Evolutionary conservation across 2,113 vertebrate species (phyloP).

Genomic region (Strix uralensis): DNA sequence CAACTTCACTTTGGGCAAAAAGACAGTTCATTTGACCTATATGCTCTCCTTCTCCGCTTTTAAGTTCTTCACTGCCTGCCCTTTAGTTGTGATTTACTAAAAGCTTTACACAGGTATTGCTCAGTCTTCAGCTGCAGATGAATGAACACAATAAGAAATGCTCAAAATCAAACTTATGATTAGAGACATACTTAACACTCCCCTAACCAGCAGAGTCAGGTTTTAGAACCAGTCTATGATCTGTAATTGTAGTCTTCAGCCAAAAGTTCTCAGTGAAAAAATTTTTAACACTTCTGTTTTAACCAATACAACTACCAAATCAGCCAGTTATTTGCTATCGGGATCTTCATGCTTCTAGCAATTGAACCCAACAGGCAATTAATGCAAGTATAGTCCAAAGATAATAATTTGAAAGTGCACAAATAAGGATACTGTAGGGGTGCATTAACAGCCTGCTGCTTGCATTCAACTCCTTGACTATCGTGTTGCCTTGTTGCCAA

Average conservation of each 20-base stretch:
- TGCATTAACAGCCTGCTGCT: neutral
- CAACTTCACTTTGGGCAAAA: neutral
- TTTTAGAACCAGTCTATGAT: neutral
- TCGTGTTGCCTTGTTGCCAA: neutral
- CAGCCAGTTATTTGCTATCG: neutral
- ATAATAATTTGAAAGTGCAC: neutral
- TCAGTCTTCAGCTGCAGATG: neutral
- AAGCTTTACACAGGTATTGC: neutral
- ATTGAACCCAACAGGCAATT: neutral
- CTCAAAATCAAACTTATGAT: neutral
- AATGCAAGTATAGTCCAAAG: neutral
- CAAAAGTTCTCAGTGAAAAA: neutral
- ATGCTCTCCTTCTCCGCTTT: neutral
- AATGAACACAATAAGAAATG: neutral
- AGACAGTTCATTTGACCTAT: accelerated
- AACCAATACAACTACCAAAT: neutral
- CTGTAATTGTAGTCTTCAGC: neutral
- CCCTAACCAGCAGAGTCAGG: neutral
- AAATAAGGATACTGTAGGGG: neutral
- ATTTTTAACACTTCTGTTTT: neutral
- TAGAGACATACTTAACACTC: neutral
- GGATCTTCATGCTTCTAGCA: neutral
- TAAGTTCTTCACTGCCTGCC: neutral
- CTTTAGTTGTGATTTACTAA: neutral
- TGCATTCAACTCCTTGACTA: neutral